Evolutionary conservation across 2,888 invertebrate species (phyloP), one percentile per base, ranked within the genome.

Genomic region (Ophion ellenae): DNA sequence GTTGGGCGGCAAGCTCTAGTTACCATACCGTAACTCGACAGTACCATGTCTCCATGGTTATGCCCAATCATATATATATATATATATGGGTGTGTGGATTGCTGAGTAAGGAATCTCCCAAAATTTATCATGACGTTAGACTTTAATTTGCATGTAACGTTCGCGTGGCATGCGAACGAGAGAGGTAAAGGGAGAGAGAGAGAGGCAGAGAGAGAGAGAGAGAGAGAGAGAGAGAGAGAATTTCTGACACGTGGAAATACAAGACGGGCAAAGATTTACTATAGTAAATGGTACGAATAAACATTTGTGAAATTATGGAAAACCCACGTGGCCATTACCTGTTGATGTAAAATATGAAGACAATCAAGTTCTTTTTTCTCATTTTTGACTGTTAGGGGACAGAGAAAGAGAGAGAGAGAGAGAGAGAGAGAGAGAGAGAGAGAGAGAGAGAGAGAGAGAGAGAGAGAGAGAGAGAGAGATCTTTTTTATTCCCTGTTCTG

Each of bases 71-170:
- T 59, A 57, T 20, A 74, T 28, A 73, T 66, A 66, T 9, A 36
- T 9, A 63, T 40, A 53, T 20, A 47, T 24, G 57, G 57, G 61
- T 5, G 17, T 17, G 57, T 45, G 67, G 14, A 69, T 40, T 40
- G 24, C 59, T 69, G 61, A 70, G 70, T 20, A 76, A 81, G 76
- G 69, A 63, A 81, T 81, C 69, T 80, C 87, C 87, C 84, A 76
- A 90, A 90, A 90, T 90, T 91, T 91, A 91, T 89, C 89, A 87
- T 81, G 85, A 86, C 85, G 75, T 71, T 76, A 64, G 85, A 79
- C 85, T 91, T 90, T 90, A 91, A 90, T 91, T 89, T 88, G 87
- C 87, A 88, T 89, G 83, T 90, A 89, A 90, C 88, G 89, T 84
- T 87, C 87, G 86, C 82, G 83, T 83, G 85, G 86, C 89, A 90